phyloP scores from a whole-genome alignment of 2,888 invertebrate species.

The Macrophya alboannulata region DNA sequence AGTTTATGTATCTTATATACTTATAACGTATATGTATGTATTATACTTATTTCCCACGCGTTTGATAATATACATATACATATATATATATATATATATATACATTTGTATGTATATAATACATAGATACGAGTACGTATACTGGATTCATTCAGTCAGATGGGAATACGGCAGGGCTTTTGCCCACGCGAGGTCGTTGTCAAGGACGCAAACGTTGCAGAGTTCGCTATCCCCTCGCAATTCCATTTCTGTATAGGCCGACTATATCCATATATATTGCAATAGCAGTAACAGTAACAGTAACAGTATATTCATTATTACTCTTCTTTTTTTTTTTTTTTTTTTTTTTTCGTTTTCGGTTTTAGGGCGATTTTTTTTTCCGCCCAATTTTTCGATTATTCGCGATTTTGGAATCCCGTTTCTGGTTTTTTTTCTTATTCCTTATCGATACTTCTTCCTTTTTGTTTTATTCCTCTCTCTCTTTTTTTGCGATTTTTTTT shows the following conservation, averaged over 20 bases:
- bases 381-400: too few species aligned
- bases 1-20: too few species aligned
- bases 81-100: too few species aligned
- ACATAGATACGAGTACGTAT: too few species aligned
- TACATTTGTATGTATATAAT: too few species aligned
- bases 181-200: conserved; percentile 48
- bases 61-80: too few species aligned
- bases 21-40: neutral
- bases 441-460: too few species aligned
- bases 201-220: conserved; percentile 33
- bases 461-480: too few species aligned
- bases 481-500: too few species aligned
- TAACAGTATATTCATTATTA: neutral
- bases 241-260: neutral
- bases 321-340: neutral
- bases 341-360: neutral
- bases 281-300: neutral
- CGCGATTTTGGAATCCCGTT: too few species aligned
- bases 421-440: too few species aligned
- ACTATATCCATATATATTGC: neutral
- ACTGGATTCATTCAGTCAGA: conserved; percentile 29
- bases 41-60: neutral
- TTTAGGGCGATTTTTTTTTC: neutral
- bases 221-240: conserved; percentile 38
- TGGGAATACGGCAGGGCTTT: neutral